Evolutionary conservation across 2,797 vertebrate species (phyloP), one percentile per base, ranked within the genome.

Genomic region (Pogoniulus pusillus): DNA sequence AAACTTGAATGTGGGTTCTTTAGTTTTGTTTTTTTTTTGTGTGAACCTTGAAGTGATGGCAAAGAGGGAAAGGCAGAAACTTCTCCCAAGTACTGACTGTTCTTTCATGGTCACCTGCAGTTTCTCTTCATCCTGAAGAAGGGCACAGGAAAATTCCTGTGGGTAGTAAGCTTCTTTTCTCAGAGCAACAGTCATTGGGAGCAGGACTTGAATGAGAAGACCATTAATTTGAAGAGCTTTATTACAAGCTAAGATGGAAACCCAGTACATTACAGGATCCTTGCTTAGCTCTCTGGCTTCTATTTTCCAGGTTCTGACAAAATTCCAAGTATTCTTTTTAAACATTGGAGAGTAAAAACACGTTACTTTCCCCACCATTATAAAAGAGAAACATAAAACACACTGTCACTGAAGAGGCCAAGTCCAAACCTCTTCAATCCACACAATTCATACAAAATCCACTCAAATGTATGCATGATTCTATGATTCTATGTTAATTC

Each of bases 231-330:
- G 17, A 79, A 79, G 13, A 86, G 29, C 8, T 68, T 88, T 88
- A 88, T 75, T 66, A 82, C 29, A 92, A 79, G 64, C n/a, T 73
- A 70, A 89, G 88, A 30, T 74, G 35, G 49, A 93, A 92, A 73
- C 9, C 19, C 39, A 57, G 64, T 19, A 60, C 10, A 70, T 43
- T 86, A 66, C 30, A 69, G 29, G 32, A 75, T 65, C 72, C 64
- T 6, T 65, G 26, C n/a, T 75, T 76, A 79, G 13, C 12, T 90
- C 39, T 78, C 55, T 59, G 53, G 27, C 19, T 68, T 29, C 1
- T 26, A 30, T 45, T 66, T 83, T 91, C 75, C 12, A 63, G 71
- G 70, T 91, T 71, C 75, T 82, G 64, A 60, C n/a, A 68, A 58
- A 82, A 24, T 13, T 84, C 10, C 3, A 27, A 64, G 15, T 34